Evolutionary conservation across 2,888 invertebrate species (phyloP), one percentile per base, ranked within the genome.

Genomic region (Lycocerus yunnanus): DNA sequence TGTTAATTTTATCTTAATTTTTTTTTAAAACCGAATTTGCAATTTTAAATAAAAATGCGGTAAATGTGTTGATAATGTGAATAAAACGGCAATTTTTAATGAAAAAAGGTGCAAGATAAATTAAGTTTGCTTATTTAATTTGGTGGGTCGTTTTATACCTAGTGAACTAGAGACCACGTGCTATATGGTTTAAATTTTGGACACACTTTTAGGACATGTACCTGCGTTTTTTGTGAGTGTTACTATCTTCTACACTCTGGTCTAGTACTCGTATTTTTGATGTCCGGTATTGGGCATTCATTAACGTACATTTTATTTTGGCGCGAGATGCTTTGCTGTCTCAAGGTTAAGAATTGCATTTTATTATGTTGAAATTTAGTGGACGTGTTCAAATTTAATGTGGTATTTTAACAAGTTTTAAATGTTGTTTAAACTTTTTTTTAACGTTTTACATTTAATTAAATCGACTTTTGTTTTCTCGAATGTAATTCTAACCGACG

Each of bases 331-430:
- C 68, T 58, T 69, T 60, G 24, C 70, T 59, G 77, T 77, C 74
- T 74, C 77, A 77, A 77, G 77, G 77, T 72, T 75, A 58, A 21
- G 68, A 15, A 61, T 72, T 72, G 68, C 71, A 60, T 75, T 75
- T 69, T 75, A 72, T 69, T 73, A 73, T 74, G 70, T 74, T 67
- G 63, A 71, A 71, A 74, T 74, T 71, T 71, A 68, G 71, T 70
- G 66, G 73, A 71, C 68, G 72, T 66, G 72, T 75, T 75, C 70
- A 72, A 75, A 75, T 75, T 75, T 75, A 69, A 69, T 75, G 66
- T 71, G 73, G 75, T 68, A 76, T 76, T 72, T 76, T 74, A 74
- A 76, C 76, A 72, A 74, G 72, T 72, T 76, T 76, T 43, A 43
- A 43, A 43, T 43, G 43, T 43, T 43, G 43, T 73, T 16, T 27